A percentile compares a stretch with the other conserved stretches of the same genome.
Evolutionary conservation across 1,140 invertebrate genomes (phyloP).

Genomic region (Saxidomus purpurata): DNA sequence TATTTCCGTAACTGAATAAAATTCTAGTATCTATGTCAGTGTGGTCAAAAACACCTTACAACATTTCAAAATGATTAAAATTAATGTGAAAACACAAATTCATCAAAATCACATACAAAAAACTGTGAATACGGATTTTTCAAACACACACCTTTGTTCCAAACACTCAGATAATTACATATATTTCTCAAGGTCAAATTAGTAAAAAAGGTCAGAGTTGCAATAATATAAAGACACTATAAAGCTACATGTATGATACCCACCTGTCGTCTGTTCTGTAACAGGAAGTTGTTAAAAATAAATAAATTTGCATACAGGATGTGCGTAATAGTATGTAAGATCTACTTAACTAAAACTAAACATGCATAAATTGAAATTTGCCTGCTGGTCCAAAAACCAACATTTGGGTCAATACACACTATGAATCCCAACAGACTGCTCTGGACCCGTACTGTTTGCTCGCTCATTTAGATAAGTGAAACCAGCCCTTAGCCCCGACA

Average conservation of each 20-base stretch:
- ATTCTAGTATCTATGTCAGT: background rate
- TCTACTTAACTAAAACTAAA: no score
- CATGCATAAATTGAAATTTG: no score
- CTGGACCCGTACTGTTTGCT: no score
- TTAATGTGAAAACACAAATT: background rate
- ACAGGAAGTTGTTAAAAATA: background rate
- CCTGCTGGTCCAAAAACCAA: no score
- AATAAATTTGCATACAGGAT: background rate
- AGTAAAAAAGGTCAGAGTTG: background rate
- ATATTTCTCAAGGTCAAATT: slow-evolving; percentile 4
- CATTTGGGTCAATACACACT: no score
- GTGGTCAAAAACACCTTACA: background rate
- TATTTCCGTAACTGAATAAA: no score
- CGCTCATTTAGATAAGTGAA: no score
- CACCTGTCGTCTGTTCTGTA: slow-evolving; percentile 25
- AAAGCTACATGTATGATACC: slow-evolving; percentile 12
- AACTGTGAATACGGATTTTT: background rate
- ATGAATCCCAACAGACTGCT: no score
- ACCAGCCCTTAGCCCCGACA: no score
- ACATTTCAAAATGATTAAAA: background rate
- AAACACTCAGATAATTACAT: background rate
- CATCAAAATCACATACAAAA: background rate
- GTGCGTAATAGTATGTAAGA: no score
- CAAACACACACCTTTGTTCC: background rate
- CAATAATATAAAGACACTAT: background rate